Conservation (phyloP, 2,113 vertebrate genomes). For the Chaetodon auriga region DNA sequence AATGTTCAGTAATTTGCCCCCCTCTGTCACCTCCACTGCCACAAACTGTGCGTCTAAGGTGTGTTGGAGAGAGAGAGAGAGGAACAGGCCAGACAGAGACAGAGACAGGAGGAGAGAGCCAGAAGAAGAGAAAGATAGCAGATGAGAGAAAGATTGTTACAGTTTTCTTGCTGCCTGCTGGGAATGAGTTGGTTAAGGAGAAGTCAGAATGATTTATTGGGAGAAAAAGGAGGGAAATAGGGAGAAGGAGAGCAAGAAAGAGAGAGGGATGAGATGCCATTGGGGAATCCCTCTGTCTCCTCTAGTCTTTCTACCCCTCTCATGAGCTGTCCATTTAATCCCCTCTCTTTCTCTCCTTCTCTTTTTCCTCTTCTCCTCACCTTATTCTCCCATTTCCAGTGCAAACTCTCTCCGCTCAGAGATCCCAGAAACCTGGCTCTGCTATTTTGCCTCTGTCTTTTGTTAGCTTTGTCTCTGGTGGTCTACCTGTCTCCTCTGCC, state of each 20-base stretch:
- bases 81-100: conserved; percentile 56
- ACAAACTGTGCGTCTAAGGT: conserved; percentile 41
- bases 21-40: conserved; percentile 48
- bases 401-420: conserved; percentile 57
- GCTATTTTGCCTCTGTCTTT: conserved; percentile 58
- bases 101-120: conserved; percentile 51
- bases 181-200: conserved; percentile 88
- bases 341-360: conserved; percentile 46
- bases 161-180: conserved; percentile 85
- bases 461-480: conserved; percentile 71
- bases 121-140: conserved; percentile 58
- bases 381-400: conserved; percentile 41
- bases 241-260: conserved; percentile 79
- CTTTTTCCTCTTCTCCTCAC: conserved; percentile 36
- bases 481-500: conserved; percentile 61
- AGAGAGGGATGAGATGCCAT: conserved; percentile 81
- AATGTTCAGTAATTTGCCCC: conserved; percentile 52
- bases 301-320: conserved; percentile 66
- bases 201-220: conserved; percentile 89
- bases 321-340: conserved; percentile 73
- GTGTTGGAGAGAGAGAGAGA: conserved; percentile 15
- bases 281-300: conserved; percentile 85
- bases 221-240: conserved; percentile 82
- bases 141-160: conserved; percentile 79
- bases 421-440: conserved; percentile 40